Percentiles rank a stretch among this genome's conserved stretches.
These are phyloP conservation scores for Theretra japonica DNA, from an alignment of 2,888 invertebrate genomes.

Conservation along the genomic window DNA sequence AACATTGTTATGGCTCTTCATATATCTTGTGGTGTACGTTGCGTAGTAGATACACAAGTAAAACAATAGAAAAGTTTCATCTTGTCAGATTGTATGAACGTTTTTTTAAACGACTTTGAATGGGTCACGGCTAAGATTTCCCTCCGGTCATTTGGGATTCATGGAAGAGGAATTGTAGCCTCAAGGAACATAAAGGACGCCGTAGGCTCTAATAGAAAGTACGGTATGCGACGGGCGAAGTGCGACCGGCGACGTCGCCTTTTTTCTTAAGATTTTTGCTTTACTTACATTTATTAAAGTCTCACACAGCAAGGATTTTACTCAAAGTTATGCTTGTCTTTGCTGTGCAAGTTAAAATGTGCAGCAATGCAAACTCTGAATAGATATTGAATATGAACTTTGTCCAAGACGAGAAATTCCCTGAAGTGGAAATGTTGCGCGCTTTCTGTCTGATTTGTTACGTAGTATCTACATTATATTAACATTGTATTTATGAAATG, in stretches of 20 bases:
- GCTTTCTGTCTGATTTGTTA: neutral
- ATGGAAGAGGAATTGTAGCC: slow-evolving; percentile 83
- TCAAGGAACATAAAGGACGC: slow-evolving; percentile 81
- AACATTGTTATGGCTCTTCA: neutral
- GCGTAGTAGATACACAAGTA: neutral
- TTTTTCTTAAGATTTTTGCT: slow-evolving; percentile 62
- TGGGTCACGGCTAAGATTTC: slow-evolving; percentile 84
- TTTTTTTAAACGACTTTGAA: slow-evolving; percentile 72
- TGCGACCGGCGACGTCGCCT: slow-evolving; percentile 58
- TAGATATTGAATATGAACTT: slow-evolving; percentile 37
- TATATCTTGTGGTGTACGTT: neutral
- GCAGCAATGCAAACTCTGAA: slow-evolving; percentile 43
- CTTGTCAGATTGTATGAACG: slow-evolving; percentile 51
- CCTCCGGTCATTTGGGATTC: slow-evolving; percentile 85
- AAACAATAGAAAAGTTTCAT: slow-evolving; percentile 36
- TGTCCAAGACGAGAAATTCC: slow-evolving; percentile 16
- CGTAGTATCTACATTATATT: neutral
- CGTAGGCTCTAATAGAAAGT: slow-evolving; percentile 78
- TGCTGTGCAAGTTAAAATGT: slow-evolving; percentile 43
- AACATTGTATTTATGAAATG: neutral
- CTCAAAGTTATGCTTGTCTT: slow-evolving; percentile 52
- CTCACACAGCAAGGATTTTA: slow-evolving; percentile 47
- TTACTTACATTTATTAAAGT: slow-evolving; percentile 69
- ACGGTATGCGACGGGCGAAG: slow-evolving; percentile 60
- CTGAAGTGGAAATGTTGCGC: neutral